phyloP scores from a whole-genome alignment of 2,113 vertebrate genomes.

The Callipepla squamata region DNA sequence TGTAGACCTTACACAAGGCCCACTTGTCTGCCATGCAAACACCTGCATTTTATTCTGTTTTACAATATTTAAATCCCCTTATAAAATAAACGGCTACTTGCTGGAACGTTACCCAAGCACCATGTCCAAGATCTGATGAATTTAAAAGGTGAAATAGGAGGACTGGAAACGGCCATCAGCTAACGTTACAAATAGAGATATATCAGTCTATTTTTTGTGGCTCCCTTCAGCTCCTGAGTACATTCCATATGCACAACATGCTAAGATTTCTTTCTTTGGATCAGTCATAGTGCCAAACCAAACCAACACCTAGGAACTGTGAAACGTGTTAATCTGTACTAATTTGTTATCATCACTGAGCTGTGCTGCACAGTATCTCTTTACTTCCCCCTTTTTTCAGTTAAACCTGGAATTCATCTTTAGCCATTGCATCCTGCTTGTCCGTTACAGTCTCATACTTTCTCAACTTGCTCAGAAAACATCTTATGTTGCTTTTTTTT shows the following conservation, averaged over 20 bases:
- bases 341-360: neutral
- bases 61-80: conserved; percentile 74
- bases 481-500: neutral
- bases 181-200: neutral
- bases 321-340: neutral
- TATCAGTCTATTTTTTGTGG: neutral
- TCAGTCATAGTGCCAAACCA: neutral
- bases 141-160: conserved; percentile 32
- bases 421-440: neutral
- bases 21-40: conserved; percentile 41
- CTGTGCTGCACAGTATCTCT: neutral
- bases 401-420: neutral
- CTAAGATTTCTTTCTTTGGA: neutral
- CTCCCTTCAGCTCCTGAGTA: neutral
- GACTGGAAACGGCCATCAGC: neutral
- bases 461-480: neutral
- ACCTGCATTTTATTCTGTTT: conserved; percentile 66
- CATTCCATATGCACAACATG: neutral
- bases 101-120: conserved; percentile 5
- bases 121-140: conserved; percentile 48
- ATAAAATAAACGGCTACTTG: conserved; percentile 66
- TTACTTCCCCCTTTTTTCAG: neutral
- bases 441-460: neutral
- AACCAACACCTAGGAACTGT: neutral
- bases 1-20: neutral